Percentiles rank a stretch among this genome's conserved stretches.
phyloP scores from a whole-genome alignment of 2,113 vertebrate genomes.

The Erythrocercus mccallii region DNA sequence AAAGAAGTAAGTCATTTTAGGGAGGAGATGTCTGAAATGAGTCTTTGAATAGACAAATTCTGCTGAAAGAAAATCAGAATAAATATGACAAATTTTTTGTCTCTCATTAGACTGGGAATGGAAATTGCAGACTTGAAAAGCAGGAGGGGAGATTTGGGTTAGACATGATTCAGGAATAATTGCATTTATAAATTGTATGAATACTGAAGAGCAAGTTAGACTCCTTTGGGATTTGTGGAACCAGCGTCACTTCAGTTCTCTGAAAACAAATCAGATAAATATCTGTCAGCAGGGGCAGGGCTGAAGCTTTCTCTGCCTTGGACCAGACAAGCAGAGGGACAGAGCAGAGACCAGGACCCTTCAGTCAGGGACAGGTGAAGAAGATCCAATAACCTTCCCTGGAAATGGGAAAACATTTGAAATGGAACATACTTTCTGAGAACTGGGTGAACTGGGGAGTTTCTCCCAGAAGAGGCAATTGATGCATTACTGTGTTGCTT shows the following conservation, averaged over 20 bases:
- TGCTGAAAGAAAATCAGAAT: neutral
- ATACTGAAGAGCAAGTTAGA: neutral
- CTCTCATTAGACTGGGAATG: neutral
- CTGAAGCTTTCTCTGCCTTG: neutral
- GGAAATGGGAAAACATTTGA: neutral
- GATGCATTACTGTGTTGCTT: neutral
- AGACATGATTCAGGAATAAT: neutral
- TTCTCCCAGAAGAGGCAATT: neutral
- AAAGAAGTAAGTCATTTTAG: neutral
- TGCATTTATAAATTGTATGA: neutral
- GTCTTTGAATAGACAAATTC: neutral
- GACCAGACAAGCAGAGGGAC: neutral
- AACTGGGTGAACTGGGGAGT: neutral
- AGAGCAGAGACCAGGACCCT: neutral
- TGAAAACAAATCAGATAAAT: neutral
- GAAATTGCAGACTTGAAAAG: neutral
- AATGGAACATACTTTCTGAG: neutral
- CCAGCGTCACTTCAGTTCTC: neutral
- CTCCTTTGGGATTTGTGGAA: neutral
- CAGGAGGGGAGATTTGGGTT: neutral
- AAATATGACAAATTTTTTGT: neutral
- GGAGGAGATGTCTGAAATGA: neutral
- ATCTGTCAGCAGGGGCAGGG: neutral
- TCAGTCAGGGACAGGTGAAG: neutral
- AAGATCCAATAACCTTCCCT: neutral